These are phyloP conservation scores for Caenorhabditis macrosperma DNA, from an alignment of 2,888 invertebrate genomes.

Conservation along the genomic window DNA sequence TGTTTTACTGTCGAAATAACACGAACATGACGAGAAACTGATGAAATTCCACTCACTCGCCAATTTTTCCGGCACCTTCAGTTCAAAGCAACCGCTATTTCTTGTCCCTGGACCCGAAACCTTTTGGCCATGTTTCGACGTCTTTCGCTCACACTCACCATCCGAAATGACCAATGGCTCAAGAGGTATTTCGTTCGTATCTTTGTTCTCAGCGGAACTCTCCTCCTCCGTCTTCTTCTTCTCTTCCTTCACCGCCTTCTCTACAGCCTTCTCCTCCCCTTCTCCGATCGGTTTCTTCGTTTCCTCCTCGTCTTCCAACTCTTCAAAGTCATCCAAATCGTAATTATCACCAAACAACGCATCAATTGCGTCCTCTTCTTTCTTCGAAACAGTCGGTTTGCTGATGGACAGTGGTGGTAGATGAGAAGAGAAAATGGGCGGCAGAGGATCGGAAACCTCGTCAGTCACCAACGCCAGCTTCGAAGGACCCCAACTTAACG, in stretches of 20 bases:
- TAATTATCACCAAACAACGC: slow-evolving; percentile 18
- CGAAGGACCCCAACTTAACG: slow-evolving; percentile 2
- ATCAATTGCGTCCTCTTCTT: slow-evolving; percentile 11
- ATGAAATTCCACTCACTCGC: no score
- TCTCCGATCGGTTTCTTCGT: neutral
- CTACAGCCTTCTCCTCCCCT: neutral
- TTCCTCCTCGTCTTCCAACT: neutral
- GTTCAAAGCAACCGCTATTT: no score
- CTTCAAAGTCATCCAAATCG: slow-evolving; percentile 18
- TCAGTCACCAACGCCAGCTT: slow-evolving; percentile 7
- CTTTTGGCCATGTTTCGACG: no score
- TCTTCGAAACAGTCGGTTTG: neutral
- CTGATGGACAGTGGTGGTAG: neutral
- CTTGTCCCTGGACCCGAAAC: no score
- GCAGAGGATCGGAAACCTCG: neutral
- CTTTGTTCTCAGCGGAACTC: no score
- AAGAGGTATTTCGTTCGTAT: no score
- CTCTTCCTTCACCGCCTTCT: slow-evolving; percentile 13
- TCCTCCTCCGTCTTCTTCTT: no score
- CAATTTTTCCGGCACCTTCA: no score
- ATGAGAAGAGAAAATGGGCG: neutral
- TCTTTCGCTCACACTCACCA: no score
- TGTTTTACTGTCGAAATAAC: no score
- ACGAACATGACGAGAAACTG: no score
- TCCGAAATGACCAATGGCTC: no score